Evolutionary conservation across 2,797 vertebrate genomes (phyloP).

Genomic region (Diplodus puntazzo): DNA sequence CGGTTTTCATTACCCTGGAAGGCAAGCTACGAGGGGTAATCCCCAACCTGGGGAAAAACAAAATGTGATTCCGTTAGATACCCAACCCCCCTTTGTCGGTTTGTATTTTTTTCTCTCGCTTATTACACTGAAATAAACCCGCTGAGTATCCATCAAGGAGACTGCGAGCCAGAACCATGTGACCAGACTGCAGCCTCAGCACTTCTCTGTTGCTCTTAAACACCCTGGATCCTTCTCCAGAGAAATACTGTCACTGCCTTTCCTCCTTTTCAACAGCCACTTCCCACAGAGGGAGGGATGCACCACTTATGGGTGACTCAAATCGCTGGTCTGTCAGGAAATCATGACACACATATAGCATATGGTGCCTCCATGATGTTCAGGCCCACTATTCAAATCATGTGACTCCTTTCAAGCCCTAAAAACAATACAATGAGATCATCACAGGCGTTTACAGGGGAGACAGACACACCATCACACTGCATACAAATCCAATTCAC

Average conservation of each 20-base stretch:
- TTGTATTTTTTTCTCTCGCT: neutral
- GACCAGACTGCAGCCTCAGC: slow-evolving; percentile 78
- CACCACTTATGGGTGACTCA: neutral
- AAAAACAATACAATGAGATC: slow-evolving; percentile 15
- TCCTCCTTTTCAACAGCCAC: slow-evolving; percentile 22
- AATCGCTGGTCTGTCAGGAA: slow-evolving; percentile 28
- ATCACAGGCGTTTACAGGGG: slow-evolving; percentile 4
- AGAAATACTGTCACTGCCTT: slow-evolving; percentile 22
- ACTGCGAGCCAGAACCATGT: slow-evolving; percentile 64
- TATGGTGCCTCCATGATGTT: slow-evolving; percentile 4
- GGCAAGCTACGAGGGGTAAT: slow-evolving; percentile 11
- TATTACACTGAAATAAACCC: slow-evolving; percentile 33
- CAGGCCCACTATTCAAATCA: slow-evolving; percentile 47
- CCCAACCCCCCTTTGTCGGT: neutral
- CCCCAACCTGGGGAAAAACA: slow-evolving; percentile 3
- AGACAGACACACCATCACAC: neutral
- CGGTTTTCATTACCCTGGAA: slow-evolving; percentile 2
- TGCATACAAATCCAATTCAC: neutral
- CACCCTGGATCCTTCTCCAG: slow-evolving; percentile 43
- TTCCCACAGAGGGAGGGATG: slow-evolving; percentile 10
- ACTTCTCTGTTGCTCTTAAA: slow-evolving; percentile 50
- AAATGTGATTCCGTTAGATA: slow-evolving; percentile 18
- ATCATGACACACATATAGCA: slow-evolving; percentile 40
- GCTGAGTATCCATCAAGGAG: slow-evolving; percentile 30
- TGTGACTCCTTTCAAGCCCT: slow-evolving; percentile 39